Evolutionary conservation across 2,113 vertebrate species (phyloP).

Genomic region (Gallinago jamesoni): DNA sequence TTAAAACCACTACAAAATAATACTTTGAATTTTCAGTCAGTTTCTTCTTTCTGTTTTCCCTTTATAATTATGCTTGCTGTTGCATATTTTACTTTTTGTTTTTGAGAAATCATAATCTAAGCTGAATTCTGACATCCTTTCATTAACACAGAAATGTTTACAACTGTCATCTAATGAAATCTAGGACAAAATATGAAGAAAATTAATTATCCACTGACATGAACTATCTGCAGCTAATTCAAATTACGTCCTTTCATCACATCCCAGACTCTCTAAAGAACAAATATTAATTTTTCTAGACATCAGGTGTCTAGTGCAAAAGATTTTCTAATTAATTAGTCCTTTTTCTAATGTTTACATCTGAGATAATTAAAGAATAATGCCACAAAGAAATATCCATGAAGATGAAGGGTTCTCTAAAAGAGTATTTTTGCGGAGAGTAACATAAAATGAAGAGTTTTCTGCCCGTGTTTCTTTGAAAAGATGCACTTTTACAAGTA

Average conservation of each 20-base stretch:
- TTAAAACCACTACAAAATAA: neutral
- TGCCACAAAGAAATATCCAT: neutral
- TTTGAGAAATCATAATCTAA: neutral
- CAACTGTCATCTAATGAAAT: conserved; percentile 32
- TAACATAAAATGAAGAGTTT: neutral
- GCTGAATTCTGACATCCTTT: neutral
- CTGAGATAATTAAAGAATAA: conserved; percentile 21
- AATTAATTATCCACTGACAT: conserved; percentile 34
- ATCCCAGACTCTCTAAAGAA: neutral
- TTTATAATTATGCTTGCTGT: neutral
- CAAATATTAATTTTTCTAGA: conserved; percentile 30
- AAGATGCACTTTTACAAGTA: neutral
- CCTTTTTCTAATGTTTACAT: neutral
- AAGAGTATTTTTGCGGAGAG: neutral
- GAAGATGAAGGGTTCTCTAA: neutral
- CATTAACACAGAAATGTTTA: neutral
- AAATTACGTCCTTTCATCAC: conserved; percentile 26
- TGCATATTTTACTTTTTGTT: neutral
- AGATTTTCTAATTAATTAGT: conserved; percentile 44
- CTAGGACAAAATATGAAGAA: conserved; percentile 30
- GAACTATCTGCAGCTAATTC: conserved; percentile 31
- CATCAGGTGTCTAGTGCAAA: neutral
- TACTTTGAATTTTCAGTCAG: neutral
- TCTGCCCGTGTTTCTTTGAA: neutral
- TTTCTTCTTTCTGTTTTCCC: neutral